Evolutionary conservation across 2,797 vertebrate genomes (phyloP).

Genomic region (Eulemur mongoz): DNA sequence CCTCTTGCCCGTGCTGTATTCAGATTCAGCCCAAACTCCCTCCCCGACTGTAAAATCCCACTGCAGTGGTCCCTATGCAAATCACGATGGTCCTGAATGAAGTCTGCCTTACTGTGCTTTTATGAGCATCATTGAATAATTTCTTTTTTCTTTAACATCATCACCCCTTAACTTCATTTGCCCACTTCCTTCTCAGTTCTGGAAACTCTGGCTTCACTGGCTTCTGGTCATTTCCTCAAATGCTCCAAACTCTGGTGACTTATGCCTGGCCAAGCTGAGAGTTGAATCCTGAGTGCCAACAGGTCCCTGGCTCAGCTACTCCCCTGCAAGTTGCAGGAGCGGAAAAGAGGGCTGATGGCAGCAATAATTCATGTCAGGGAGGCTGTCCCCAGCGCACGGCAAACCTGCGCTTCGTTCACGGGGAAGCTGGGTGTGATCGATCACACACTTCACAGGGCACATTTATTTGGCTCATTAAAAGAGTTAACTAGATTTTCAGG

Average conservation of each 20-base stretch:
- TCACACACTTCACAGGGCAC: not conserved
- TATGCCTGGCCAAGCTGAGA: not conserved
- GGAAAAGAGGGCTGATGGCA: not conserved
- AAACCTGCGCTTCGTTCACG: not conserved
- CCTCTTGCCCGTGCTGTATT: not conserved
- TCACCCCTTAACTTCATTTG: not conserved
- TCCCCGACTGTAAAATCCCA: not conserved
- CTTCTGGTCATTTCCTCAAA: not conserved
- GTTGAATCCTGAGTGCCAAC: too few relatives aligned
- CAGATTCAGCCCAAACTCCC: not conserved
- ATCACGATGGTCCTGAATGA: not conserved
- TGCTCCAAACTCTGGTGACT: not conserved
- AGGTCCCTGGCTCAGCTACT: not conserved
- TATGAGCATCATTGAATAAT: not conserved
- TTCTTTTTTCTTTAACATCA: not conserved
- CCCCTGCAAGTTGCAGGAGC: not conserved
- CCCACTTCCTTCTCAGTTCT: not conserved
- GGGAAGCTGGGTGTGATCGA: not conserved
- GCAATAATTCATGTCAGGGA: not conserved
- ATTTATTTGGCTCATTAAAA: constrained; percentile 27
- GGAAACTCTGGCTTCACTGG: not conserved
- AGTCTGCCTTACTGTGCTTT: not conserved
- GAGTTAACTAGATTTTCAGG: constrained; percentile 59
- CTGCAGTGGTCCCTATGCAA: too few relatives aligned
- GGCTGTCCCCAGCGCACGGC: rapidly evolving